Percentiles rank a stretch among this genome's conserved stretches.
Evolutionary conservation across 2,113 vertebrate genomes (phyloP).

Genomic region (Menura novaehollandiae): DNA sequence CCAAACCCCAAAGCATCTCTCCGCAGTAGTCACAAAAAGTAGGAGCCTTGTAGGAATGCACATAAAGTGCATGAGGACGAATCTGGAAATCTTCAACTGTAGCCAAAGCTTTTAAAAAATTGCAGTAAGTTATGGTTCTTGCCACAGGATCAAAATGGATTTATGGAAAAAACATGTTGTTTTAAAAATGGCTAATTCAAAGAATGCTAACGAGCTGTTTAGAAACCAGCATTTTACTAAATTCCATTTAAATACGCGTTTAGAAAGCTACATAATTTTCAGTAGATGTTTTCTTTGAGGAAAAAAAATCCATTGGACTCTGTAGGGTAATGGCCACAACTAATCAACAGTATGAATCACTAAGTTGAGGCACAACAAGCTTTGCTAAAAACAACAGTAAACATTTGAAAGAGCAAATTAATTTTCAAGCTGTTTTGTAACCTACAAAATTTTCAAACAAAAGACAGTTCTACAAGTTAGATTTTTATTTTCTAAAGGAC

Average conservation of each 20-base stretch:
- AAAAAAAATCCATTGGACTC: neutral
- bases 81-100: constrained; percentile 99
- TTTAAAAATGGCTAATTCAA: neutral
- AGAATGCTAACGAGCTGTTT: neutral
- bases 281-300: neutral
- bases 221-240: neutral
- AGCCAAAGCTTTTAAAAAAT: constrained; percentile 84
- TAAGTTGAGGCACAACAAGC: neutral
- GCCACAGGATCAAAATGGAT: neutral
- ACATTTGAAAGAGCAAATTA: neutral
- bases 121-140: constrained; percentile 22
- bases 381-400: neutral
- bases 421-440: neutral
- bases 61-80: constrained; percentile 94
- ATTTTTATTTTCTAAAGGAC: neutral
- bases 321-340: neutral
- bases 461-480: neutral
- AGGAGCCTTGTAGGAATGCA: constrained; percentile 98
- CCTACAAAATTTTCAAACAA: neutral
- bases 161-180: neutral
- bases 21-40: constrained; percentile 99
- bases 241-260: neutral
- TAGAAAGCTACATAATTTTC: neutral
- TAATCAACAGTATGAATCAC: neutral
- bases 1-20: constrained; percentile 99